phyloP scores from a whole-genome alignment of 2,888 invertebrate species.

The Leucophenga montana region DNA sequence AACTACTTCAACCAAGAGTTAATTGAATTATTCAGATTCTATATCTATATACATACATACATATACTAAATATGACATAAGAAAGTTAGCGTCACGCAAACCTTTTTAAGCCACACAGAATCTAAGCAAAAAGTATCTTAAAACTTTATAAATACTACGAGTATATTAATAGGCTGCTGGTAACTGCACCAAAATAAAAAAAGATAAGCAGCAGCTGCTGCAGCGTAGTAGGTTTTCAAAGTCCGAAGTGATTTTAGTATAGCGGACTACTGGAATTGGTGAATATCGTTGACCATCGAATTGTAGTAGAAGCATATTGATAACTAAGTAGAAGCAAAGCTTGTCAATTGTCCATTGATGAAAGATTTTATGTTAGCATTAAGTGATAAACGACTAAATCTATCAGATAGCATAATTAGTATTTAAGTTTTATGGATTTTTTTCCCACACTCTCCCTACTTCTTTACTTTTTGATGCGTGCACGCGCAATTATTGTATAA shows the following conservation, averaged over 20 bases:
- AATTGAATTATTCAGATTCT: conserved; percentile 12
- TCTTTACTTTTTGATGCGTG: conserved; percentile 10
- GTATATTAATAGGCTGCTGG: not conserved
- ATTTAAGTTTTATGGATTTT: conserved; percentile 7
- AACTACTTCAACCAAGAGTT: conserved; percentile 1
- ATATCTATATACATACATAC: conserved; percentile 2
- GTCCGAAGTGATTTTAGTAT: not conserved
- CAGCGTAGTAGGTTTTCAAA: not conserved
- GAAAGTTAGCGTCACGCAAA: not conserved
- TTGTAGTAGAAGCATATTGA: conserved; percentile 27
- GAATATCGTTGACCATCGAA: conserved; percentile 12
- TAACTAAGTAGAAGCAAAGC: conserved; percentile 65
- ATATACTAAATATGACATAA: conserved; percentile 1
- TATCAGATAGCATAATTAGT: conserved; percentile 11
- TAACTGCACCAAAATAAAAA: not conserved
- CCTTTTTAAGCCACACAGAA: conserved; percentile 2
- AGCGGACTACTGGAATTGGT: not conserved
- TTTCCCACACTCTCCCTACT: not conserved
- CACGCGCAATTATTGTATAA: conserved; percentile 6
- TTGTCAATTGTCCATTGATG: conserved; percentile 57
- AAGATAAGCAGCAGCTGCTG: not conserved
- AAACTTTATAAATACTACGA: not conserved
- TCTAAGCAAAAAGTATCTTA: conserved; percentile 3
- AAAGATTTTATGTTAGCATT: conserved; percentile 25
- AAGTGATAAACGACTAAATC: not conserved